Evolutionary conservation across 2,797 vertebrate species (phyloP).

Genomic region (Pangasius mekongensis): DNA sequence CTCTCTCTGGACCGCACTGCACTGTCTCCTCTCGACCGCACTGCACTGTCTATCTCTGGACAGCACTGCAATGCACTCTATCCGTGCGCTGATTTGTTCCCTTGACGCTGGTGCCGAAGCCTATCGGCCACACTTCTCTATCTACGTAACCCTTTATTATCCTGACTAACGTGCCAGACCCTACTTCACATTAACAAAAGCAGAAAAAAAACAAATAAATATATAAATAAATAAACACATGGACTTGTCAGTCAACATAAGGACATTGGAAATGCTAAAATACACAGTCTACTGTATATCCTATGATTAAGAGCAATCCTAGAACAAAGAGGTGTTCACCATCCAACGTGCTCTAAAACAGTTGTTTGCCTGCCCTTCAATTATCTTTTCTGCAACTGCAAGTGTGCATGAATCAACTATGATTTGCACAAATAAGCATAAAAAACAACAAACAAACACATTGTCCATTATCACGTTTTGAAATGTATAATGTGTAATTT

Average conservation of each 20-base stretch:
- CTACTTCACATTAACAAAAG: too few species aligned
- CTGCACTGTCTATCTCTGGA: too few species aligned
- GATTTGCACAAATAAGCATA: constrained; percentile 60
- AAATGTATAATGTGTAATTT: constrained; percentile 66
- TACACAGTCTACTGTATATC: not conserved
- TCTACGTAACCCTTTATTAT: too few species aligned
- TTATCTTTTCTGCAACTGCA: constrained; percentile 69
- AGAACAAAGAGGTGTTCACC: not conserved
- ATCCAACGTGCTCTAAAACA: not conserved
- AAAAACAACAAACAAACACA: constrained; percentile 60
- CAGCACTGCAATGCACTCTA: too few species aligned
- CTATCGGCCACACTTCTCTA: too few species aligned
- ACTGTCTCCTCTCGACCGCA: too few species aligned
- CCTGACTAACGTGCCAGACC: too few species aligned
- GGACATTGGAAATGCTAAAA: not conserved
- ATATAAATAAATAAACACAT: not conserved
- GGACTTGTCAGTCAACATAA: not conserved
- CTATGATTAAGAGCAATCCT: not conserved
- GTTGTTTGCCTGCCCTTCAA: constrained; percentile 67
- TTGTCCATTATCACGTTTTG: constrained; percentile 62
- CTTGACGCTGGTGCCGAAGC: too few species aligned
- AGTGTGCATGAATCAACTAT: constrained; percentile 45
- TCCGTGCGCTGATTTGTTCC: too few species aligned
- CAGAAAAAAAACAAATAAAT: not conserved
- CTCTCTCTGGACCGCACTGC: too few species aligned